These are phyloP conservation scores for Macropus fuliginosus DNA, from an alignment of 2,797 vertebrate genomes.

Conservation along the genomic window DNA sequence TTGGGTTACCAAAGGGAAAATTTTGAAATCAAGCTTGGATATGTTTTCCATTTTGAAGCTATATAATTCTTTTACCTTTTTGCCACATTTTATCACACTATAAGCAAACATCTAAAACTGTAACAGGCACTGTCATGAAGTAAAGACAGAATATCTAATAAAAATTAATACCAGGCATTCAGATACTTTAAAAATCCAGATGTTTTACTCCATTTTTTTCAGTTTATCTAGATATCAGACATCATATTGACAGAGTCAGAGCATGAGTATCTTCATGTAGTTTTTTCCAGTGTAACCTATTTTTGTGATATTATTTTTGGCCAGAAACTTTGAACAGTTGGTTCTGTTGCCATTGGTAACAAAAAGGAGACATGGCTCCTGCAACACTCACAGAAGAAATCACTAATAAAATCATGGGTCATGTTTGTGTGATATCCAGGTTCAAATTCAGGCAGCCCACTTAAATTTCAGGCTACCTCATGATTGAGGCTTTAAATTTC, in stretches of 20 bases:
- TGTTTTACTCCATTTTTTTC: conserved; percentile 3
- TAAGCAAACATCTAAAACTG: background rate
- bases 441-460: conserved; percentile 17
- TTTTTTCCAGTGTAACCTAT: conserved; percentile 68
- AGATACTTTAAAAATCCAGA: background rate
- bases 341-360: conserved; percentile 89
- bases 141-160: background rate
- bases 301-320: conserved; percentile 81
- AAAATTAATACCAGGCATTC: background rate
- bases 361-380: conserved; percentile 89
- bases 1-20: background rate
- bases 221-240: conserved; percentile 17
- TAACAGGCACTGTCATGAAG: background rate
- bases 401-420: conserved; percentile 91
- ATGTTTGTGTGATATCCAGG: conserved; percentile 84
- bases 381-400: conserved; percentile 92
- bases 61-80: background rate
- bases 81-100: background rate
- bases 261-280: background rate
- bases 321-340: conserved; percentile 90
- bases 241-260: background rate
- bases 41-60: conserved; percentile 3
- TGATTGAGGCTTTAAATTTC: background rate
- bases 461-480: background rate
- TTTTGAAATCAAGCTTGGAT: background rate